A percentile compares a stretch with the other conserved stretches of the same genome.
Evolutionary conservation across 2,888 invertebrate genomes (phyloP).

Genomic region (Eurois occulta): DNA sequence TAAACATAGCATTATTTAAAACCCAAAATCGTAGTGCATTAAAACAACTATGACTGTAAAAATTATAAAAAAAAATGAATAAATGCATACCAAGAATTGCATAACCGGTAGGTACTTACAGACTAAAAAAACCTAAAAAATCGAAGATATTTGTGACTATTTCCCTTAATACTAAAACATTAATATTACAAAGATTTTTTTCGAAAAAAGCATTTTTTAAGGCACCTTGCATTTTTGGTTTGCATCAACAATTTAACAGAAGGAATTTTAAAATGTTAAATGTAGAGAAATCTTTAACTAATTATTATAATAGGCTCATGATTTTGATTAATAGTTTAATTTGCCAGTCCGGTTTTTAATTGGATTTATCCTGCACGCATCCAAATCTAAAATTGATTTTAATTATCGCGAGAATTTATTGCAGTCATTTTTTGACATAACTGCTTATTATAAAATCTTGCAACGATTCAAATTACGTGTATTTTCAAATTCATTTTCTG

Average conservation of each 20-base stretch:
- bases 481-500: not conserved
- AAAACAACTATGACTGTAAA: conserved; percentile 64
- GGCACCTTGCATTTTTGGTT: conserved; percentile 87
- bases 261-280: conserved; percentile 61
- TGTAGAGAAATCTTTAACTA: conserved; percentile 64
- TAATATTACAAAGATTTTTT: conserved; percentile 63
- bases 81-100: conserved; percentile 67
- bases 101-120: conserved; percentile 63
- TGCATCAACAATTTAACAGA: conserved; percentile 67
- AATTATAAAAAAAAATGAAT: conserved; percentile 59
- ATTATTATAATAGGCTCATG: conserved; percentile 55
- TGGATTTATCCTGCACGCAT: conserved; percentile 29
- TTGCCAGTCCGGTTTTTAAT: conserved; percentile 35
- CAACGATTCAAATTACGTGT: not conserved
- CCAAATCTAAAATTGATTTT: not conserved
- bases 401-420: conserved; percentile 33
- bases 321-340: conserved; percentile 53
- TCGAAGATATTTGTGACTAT: conserved; percentile 80
- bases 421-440: not conserved
- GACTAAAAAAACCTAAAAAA: conserved; percentile 65
- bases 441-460: not conserved
- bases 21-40: conserved; percentile 40
- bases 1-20: conserved; percentile 38
- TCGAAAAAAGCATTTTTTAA: conserved; percentile 77
- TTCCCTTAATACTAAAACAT: conserved; percentile 73